These are phyloP conservation scores for Pollachius pollachius DNA, from an alignment of 2,113 vertebrate genomes.

Conservation along the genomic window DNA sequence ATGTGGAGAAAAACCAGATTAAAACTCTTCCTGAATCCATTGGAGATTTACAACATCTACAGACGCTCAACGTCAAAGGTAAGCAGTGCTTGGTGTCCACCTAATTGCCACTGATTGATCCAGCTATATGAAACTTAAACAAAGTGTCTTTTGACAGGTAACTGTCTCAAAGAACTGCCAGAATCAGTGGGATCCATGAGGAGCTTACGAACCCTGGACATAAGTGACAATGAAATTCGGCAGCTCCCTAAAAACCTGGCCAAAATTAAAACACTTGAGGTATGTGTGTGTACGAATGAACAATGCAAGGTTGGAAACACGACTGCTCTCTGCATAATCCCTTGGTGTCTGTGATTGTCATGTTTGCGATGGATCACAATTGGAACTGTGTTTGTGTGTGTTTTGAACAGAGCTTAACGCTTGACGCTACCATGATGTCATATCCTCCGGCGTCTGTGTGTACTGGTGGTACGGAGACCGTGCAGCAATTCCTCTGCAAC, in stretches of 20 bases:
- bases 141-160: conserved; percentile 67
- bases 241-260: conserved; percentile 80
- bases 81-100: conserved; percentile 1
- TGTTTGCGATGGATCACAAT: conserved; percentile 1
- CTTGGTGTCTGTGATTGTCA: background rate
- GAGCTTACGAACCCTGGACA: conserved; percentile 81
- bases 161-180: conserved; percentile 81
- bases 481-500: conserved; percentile 87
- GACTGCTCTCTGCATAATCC: too few relatives aligned
- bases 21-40: conserved; percentile 81
- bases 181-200: conserved; percentile 67
- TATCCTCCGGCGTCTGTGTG: conserved; percentile 83
- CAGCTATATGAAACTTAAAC: too few relatives aligned
- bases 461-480: conserved; percentile 76
- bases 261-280: conserved; percentile 82
- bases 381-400: conserved; percentile 6
- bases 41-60: conserved; percentile 82
- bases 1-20: conserved; percentile 86
- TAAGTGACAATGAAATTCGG: conserved; percentile 81
- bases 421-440: conserved; percentile 80
- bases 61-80: conserved; percentile 91
- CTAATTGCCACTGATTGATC: background rate
- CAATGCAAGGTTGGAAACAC: background rate
- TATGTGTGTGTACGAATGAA: conserved; percentile 32
- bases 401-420: conserved; percentile 77